These are phyloP conservation scores for Acromyrmex charruanus DNA, from an alignment of 1,140 invertebrate genomes.

Conservation along the genomic window DNA sequence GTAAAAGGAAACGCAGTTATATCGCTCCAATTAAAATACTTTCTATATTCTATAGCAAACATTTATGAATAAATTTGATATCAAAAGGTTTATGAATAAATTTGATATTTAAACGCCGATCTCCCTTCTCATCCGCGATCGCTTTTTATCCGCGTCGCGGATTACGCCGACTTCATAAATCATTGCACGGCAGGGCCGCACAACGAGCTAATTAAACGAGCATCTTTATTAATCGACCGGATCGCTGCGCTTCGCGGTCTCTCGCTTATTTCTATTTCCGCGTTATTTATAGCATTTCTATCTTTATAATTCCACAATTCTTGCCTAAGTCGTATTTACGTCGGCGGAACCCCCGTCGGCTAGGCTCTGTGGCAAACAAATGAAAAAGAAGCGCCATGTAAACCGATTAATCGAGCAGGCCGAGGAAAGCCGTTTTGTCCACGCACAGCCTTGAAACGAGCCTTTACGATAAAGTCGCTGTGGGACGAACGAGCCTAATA, in stretches of 20 bases:
- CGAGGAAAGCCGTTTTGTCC: slow-evolving; percentile 38
- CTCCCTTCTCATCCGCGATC: neutral
- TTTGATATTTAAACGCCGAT: slow-evolving; percentile 18
- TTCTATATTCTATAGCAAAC: neutral
- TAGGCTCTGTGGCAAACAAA: slow-evolving; percentile 4
- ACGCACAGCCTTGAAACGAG: slow-evolving; percentile 49
- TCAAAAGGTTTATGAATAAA: slow-evolving; percentile 24
- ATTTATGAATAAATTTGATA: slow-evolving; percentile 20
- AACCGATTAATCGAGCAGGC: slow-evolving; percentile 48
- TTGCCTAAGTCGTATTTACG: slow-evolving; percentile 43
- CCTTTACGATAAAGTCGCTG: slow-evolving; percentile 49
- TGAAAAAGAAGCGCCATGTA: slow-evolving; percentile 41
- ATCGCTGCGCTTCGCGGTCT: neutral
- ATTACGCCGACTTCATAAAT: slow-evolving; percentile 47
- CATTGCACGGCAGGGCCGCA: slow-evolving; percentile 37
- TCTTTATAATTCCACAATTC: slow-evolving; percentile 56
- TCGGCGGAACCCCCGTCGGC: neutral
- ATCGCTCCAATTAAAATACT: slow-evolving; percentile 21
- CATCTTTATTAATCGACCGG: slow-evolving; percentile 53
- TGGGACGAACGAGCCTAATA: slow-evolving; percentile 59
- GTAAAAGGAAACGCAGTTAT: neutral
- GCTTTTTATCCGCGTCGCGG: slow-evolving; percentile 18
- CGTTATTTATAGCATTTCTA: slow-evolving; percentile 50
- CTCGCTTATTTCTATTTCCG: slow-evolving; percentile 26
- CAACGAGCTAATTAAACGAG: slow-evolving; percentile 52